phyloP scores from a whole-genome alignment of 2,888 invertebrate genomes.

The Erebia ligea region DNA sequence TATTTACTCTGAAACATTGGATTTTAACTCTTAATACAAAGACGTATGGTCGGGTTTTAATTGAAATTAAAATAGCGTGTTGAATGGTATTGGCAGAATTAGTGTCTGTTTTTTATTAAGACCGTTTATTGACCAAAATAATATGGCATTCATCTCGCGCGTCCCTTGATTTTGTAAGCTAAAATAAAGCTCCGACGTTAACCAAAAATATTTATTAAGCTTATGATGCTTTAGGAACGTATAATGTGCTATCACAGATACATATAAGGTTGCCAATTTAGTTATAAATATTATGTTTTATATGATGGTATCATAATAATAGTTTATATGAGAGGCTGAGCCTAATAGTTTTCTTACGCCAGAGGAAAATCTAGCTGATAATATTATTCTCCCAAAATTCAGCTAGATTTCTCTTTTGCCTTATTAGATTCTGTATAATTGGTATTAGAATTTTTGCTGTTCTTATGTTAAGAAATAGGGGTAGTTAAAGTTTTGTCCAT shows the following conservation, averaged over 20 bases:
- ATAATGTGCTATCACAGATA: conserved; percentile 7
- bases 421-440: no score
- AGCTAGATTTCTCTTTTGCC: no score
- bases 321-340: conserved; percentile 1
- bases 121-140: not conserved
- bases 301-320: not conserved
- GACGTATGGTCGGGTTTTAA: no score
- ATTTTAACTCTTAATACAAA: no score
- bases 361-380: not conserved
- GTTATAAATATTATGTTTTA: conserved; percentile 11
- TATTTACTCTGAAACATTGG: not conserved
- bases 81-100: no score
- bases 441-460: no score
- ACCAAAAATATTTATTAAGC: conserved; percentile 47
- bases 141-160: not conserved
- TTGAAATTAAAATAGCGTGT: no score
- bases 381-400: not conserved
- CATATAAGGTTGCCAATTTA: not conserved
- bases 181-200: conserved; percentile 17
- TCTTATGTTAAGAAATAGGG: no score
- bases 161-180: not conserved
- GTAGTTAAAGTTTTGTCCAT: no score
- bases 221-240: conserved; percentile 25
- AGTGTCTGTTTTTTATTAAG: no score
- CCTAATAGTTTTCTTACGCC: not conserved